Base-by-base conservation (phyloP, 2,797 vertebrate genomes). In the Sebastes trivittatus region DNA sequence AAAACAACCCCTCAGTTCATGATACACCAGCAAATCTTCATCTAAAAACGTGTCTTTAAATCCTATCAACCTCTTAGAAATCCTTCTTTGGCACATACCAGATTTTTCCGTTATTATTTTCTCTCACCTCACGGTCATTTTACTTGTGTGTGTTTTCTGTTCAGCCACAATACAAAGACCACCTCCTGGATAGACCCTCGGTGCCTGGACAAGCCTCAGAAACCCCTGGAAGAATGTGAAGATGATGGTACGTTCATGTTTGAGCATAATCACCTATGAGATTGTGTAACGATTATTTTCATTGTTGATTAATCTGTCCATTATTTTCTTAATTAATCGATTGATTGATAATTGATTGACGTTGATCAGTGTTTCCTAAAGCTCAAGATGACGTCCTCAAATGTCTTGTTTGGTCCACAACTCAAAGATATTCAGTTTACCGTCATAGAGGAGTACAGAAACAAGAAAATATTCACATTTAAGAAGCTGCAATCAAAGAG, bases 101-200 rank as follows among this genome's bases (percentile, higher is more conserved):
- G 14, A 67, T 54, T 1, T 8, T 38, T 71, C 2, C 30, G 23
- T 46, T 32, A 29, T 2, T 49, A 18, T 20, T 69, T 55, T 10
- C 11, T 23, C 2, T 75, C 2, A 36, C 34, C 11, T 52, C 0
- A 11, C 8, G 2, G 11, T 80, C 7, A 75, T 56, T 67, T n/a
- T 20, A 23, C 20, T 20, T 62, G 27, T 74, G 25, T 86, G 49
- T 83, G 16, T 86, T 63, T 74, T 84, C 8, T 94, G 92, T 94
- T 86, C 85, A 99, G 98, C 97, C 98, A 99, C 95, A 99, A 99
- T 78, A 99, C 98, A 92, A 99, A 99, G 96, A 99, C 98, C 77
- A 99, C 98, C 67, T 99, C 98, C 91, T 99, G 98, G 98, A 96
- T 99, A 94, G 98, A 99, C 96, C 98, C 98, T 94, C 97, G 98